A percentile compares a stretch with the other conserved stretches of the same genome.
Evolutionary conservation across 2,888 invertebrate species (phyloP).

Genomic region (Drosophila aldrichi): DNA sequence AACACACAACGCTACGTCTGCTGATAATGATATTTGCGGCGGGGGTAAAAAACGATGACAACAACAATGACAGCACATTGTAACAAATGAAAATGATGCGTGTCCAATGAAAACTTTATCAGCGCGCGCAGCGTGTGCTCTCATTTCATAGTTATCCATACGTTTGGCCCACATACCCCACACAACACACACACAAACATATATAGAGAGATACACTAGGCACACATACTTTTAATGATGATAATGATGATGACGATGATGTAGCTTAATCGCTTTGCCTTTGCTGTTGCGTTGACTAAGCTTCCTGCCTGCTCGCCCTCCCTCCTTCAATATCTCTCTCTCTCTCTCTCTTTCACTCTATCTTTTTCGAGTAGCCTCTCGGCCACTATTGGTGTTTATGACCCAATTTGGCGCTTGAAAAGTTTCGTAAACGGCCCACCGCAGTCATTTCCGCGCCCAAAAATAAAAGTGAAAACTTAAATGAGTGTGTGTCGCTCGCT

Average conservation of each 20-base stretch:
- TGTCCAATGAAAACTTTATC: constrained; percentile 66
- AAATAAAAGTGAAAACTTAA: constrained; percentile 74
- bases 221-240: constrained; percentile 5
- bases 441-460: constrained; percentile 71
- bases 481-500: constrained; percentile 39
- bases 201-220: constrained; percentile 6
- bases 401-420: constrained; percentile 68
- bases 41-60: constrained; percentile 21
- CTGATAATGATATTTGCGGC: constrained; percentile 41
- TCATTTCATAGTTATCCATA: constrained; percentile 49
- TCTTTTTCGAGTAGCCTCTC: constrained; percentile 18
- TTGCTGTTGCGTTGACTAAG: constrained; percentile 40
- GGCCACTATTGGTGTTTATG: constrained; percentile 71
- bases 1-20: constrained; percentile 14
- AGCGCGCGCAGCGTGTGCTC: constrained; percentile 43
- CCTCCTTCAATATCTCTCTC: background rate
- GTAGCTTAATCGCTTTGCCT: constrained; percentile 49
- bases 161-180: constrained; percentile 45
- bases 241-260: constrained; percentile 48
- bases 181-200: constrained; percentile 9
- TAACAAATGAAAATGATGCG: constrained; percentile 60
- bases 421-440: constrained; percentile 53
- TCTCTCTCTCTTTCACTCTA: background rate
- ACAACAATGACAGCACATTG: constrained; percentile 42
- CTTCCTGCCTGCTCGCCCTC: constrained; percentile 35